A percentile compares a stretch with the other conserved stretches of the same genome.
phyloP scores from a whole-genome alignment of 2,113 vertebrate genomes.

The Dasyornis broadbenti region DNA sequence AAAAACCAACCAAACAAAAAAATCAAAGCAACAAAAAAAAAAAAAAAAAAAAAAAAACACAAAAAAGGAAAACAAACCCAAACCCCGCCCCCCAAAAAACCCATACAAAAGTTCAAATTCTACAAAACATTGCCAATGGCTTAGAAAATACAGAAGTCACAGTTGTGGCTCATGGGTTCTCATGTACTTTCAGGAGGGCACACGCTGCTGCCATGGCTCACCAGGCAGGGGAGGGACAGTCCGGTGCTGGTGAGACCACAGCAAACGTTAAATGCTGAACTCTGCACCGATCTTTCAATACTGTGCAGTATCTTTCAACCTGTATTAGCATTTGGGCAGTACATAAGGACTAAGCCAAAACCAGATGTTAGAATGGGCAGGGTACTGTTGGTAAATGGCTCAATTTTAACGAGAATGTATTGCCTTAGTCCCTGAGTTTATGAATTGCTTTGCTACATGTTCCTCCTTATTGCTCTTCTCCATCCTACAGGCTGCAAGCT shows the following conservation, averaged over 20 bases:
- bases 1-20: no score
- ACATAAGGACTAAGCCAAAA: background rate
- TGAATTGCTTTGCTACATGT: background rate
- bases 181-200: background rate
- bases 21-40: no score
- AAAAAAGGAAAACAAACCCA: no score
- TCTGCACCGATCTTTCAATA: background rate
- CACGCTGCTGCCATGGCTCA: background rate
- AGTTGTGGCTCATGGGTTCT: background rate
- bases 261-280: background rate
- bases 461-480: background rate
- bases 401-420: background rate
- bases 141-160: background rate
- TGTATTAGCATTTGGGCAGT: background rate
- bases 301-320: background rate
- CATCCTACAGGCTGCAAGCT: background rate
- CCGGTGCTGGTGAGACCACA: fast-evolving
- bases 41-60: no score
- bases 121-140: background rate
- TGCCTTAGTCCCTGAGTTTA: background rate
- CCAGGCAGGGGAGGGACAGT: background rate
- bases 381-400: background rate
- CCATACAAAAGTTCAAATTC: background rate
- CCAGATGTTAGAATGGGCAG: background rate
- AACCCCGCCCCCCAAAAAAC: no score